These are phyloP conservation scores for Stomatorhinus walkeri DNA, from an alignment of 2,797 vertebrate species.

Conservation along the genomic window DNA sequence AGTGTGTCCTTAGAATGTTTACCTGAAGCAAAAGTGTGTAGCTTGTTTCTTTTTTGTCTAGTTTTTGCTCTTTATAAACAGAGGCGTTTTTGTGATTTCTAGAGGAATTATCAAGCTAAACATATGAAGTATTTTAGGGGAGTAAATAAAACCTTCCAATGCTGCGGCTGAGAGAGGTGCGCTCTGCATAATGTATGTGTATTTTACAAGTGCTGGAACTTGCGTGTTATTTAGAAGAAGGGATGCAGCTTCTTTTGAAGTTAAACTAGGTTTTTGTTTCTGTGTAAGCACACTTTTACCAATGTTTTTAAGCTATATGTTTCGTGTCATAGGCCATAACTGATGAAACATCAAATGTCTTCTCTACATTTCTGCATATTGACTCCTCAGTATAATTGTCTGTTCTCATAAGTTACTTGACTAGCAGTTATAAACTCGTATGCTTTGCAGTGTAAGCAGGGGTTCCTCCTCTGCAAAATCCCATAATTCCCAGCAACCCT, in stretches of 20 bases:
- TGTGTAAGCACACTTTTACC: constrained; percentile 1
- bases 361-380: background rate
- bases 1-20: background rate
- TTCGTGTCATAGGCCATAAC: background rate
- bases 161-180: background rate
- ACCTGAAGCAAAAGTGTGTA: background rate
- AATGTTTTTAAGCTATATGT: background rate
- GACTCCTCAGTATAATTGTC: background rate
- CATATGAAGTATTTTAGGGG: background rate
- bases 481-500: constrained; percentile 59
- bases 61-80: background rate
- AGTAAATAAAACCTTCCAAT: background rate
- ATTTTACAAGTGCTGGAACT: background rate
- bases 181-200: background rate
- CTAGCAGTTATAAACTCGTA: constrained; percentile 35
- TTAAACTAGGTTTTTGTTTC: background rate
- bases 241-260: background rate
- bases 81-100: background rate
- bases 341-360: background rate
- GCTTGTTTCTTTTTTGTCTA: background rate
- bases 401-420: constrained; percentile 21
- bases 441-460: constrained; percentile 38
- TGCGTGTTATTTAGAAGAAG: background rate
- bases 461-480: constrained; percentile 48
- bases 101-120: background rate